These are phyloP conservation scores for Zaprionus capensis DNA, from an alignment of 1,140 invertebrate genomes.

Conservation along the genomic window DNA sequence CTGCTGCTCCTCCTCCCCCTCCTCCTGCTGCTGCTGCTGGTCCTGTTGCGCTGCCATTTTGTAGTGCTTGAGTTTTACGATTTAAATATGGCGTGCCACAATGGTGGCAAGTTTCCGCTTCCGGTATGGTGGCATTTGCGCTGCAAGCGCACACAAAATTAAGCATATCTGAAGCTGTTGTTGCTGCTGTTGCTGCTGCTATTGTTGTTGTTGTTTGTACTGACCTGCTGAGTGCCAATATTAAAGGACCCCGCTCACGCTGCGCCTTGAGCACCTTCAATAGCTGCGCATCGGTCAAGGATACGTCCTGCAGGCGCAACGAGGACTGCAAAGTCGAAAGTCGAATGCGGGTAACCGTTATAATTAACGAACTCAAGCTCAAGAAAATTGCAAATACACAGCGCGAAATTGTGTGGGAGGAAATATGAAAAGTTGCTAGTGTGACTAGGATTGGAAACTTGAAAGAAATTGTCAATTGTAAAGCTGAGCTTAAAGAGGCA, in stretches of 20 bases:
- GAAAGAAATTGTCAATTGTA: not conserved
- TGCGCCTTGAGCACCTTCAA: constrained; percentile 65
- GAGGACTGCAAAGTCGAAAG: constrained; percentile 52
- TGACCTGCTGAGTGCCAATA: constrained; percentile 78
- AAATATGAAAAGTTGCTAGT: not conserved
- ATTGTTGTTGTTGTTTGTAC: constrained; percentile 20
- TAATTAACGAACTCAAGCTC: constrained; percentile 38
- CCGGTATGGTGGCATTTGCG: constrained; percentile 19
- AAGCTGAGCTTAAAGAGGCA: too few relatives aligned
- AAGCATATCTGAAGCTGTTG: constrained; percentile 6
- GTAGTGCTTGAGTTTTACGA: constrained; percentile 29
- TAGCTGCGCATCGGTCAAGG: constrained; percentile 66
- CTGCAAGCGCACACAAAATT: constrained; percentile 50
- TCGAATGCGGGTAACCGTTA: constrained; percentile 3
- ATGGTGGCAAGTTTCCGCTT: constrained; percentile 48
- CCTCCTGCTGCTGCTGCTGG: not conserved
- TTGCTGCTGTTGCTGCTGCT: not conserved
- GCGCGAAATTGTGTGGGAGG: not conserved
- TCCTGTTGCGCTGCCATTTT: constrained; percentile 24
- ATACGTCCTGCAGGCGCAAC: constrained; percentile 67
- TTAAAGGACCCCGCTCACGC: constrained; percentile 68
- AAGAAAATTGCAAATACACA: constrained; percentile 8
- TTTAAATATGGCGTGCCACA: constrained; percentile 64
- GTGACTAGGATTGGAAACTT: not conserved
- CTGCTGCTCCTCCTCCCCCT: constrained; percentile 6